Evolutionary conservation across 2,888 invertebrate genomes (phyloP), one percentile per base, ranked within the genome.

Genomic region (Pyrocoelia pectoralis): DNA sequence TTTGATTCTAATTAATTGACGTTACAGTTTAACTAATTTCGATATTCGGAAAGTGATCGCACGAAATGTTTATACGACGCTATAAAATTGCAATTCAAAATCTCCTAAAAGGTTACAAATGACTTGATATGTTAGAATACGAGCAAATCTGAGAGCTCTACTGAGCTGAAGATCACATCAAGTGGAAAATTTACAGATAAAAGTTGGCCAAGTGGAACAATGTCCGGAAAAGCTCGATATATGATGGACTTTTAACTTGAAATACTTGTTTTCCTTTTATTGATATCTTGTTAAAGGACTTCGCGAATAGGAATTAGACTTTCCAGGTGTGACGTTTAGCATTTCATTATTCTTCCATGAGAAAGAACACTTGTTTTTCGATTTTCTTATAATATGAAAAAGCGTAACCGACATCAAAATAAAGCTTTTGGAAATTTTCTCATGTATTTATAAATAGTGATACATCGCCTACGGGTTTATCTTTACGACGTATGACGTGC

Each of bases 151-250:
- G 68, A 58, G 68, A 71, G 72, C 70, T 73, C 70, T 72, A 72
- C 71, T 65, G 73, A 70, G 70, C 69, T 67, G 69, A 69, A 71
- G 70, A 66, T 59, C 60, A 66, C 68, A 67, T 71, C 68, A 66
- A 65, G 67, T 65, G 72, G 73, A 73, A 72, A 72, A 72, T 72
- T 73, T 70, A 67, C 70, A 73, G 73, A 73, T 73, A 73, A 72
- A 73, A 72, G 67, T 70, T 71, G 71, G 61, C 72, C 73, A 62
- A 69, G 61, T 68, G 73, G 69, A 73, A 73, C 66, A 65, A 71
- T 65, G 60, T 57, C 65, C 61, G 65, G 61, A 65, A 65, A 52
- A 61, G 65, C 60, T 65, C 65, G 50, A 60, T 61, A 56, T 65
- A 65, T 65, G 61, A 65, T 57, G 56, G 64, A 65, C 57, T 60